Evolutionary conservation across 2,797 vertebrate genomes (phyloP).

Genomic region (Oryzias dopingdopingensis): DNA sequence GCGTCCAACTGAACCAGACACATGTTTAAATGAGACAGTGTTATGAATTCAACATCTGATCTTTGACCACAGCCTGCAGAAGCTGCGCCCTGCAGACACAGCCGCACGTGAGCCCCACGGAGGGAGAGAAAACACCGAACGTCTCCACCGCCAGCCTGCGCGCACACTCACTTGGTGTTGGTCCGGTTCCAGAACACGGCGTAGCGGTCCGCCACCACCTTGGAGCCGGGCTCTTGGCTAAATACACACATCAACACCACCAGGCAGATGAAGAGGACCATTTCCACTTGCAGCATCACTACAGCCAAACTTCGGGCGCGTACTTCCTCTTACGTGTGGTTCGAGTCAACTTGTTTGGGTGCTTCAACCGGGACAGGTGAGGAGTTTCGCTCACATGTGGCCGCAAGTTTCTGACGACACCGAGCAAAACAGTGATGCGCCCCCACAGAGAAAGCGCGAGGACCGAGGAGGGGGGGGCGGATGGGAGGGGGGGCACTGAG

Average conservation of each 20-base stretch:
- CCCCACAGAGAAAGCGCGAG: too few relatives aligned
- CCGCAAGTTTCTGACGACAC: constrained; percentile 39
- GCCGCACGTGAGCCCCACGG: constrained; percentile 9
- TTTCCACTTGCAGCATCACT: constrained; percentile 97
- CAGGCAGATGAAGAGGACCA: constrained; percentile 90
- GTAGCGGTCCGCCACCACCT: constrained; percentile 96
- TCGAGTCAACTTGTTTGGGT: constrained; percentile 42
- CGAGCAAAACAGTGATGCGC: constrained; percentile 25
- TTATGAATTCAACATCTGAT: too few relatives aligned
- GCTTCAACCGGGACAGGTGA: constrained; percentile 64
- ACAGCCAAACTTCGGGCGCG: constrained; percentile 69
- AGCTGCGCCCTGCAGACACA: too few relatives aligned
- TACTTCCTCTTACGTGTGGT: constrained; percentile 69
- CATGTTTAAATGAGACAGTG: too few relatives aligned
- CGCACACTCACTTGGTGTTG: constrained; percentile 92
- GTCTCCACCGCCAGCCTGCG: constrained; percentile 23
- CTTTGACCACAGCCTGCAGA: too few relatives aligned
- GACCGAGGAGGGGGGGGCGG: not conserved
- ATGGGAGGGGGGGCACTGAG: constrained; percentile 19
- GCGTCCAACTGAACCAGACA: not conserved
- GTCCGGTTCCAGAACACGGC: constrained; percentile 98
- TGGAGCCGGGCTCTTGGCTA: constrained; percentile 95
- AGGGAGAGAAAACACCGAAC: constrained; percentile 22
- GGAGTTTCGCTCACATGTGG: constrained; percentile 65
- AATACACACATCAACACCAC: constrained; percentile 91